Evolutionary conservation across 2,797 vertebrate species (phyloP).

Genomic region (Melanotaenia nigrans): DNA sequence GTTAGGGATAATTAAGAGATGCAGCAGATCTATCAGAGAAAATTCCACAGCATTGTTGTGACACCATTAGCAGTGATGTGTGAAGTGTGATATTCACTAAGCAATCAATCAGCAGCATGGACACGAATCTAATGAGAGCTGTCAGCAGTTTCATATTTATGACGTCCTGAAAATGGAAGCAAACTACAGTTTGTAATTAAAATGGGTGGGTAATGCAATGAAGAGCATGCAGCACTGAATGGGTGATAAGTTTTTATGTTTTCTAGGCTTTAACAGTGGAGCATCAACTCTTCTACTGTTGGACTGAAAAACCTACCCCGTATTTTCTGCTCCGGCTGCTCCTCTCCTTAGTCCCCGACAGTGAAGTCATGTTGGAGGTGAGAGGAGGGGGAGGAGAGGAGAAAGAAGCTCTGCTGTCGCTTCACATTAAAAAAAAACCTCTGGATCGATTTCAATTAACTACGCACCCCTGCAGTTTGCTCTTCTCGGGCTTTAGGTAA

Average conservation of each 20-base stretch:
- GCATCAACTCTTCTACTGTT: slow-evolving; percentile 25
- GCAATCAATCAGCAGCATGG: slow-evolving; percentile 27
- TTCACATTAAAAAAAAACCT: slow-evolving; percentile 76
- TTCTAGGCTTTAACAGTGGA: slow-evolving; percentile 40
- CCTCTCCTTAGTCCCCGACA: slow-evolving; percentile 92
- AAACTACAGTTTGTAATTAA: slow-evolving; percentile 12
- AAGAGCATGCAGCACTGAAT: slow-evolving; percentile 23
- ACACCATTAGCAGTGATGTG: slow-evolving; percentile 34
- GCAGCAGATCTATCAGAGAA: slow-evolving; percentile 31
- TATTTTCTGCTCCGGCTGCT: slow-evolving; percentile 92
- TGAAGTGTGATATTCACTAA: slow-evolving; percentile 35
- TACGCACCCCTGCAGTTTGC: slow-evolving; percentile 62
- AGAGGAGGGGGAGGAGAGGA: slow-evolving; percentile 59
- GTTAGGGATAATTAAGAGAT: slow-evolving; percentile 41
- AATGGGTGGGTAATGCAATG: slow-evolving; percentile 13
- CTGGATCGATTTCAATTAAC: slow-evolving; percentile 71
- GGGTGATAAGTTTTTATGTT: slow-evolving; percentile 33
- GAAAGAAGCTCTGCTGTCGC: slow-evolving; percentile 55
- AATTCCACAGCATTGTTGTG: slow-evolving; percentile 31
- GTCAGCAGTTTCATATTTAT: slow-evolving; percentile 15
- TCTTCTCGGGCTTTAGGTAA: slow-evolving; percentile 53
- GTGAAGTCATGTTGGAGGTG: slow-evolving; percentile 84
- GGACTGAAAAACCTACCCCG: slow-evolving; percentile 86
- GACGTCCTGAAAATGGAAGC: slow-evolving; percentile 14
- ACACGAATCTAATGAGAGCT: slow-evolving; percentile 21